These are phyloP conservation scores for Hydrotaea cyrtoneurina DNA, from an alignment of 2,888 invertebrate species.

Conservation along the genomic window DNA sequence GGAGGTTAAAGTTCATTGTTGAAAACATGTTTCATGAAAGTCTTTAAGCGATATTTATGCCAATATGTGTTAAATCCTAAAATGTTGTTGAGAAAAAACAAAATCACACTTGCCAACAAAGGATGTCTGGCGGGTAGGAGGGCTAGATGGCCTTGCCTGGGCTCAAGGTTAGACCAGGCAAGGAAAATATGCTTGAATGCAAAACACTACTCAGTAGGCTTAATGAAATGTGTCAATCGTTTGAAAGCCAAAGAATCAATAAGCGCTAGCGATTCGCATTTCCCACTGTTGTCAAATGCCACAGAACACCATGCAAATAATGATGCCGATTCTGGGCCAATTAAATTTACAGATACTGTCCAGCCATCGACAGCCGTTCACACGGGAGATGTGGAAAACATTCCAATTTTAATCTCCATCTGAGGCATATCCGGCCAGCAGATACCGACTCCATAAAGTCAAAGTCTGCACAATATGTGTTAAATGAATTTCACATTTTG, in stretches of 20 bases:
- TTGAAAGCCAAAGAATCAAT: no score
- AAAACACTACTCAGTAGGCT: no score
- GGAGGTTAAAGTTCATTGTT: slow-evolving; percentile 61
- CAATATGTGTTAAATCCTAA: background rate
- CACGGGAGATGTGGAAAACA: background rate
- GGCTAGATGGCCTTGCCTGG: slow-evolving; percentile 26
- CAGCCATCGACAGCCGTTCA: background rate
- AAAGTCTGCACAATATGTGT: background rate
- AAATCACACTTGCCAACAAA: background rate
- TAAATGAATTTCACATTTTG: background rate
- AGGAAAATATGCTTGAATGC: slow-evolving; percentile 1
- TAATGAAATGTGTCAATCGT: no score
- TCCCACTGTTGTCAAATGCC: no score
- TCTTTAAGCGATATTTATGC: background rate
- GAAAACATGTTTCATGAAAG: slow-evolving; percentile 8
- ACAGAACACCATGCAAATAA: no score
- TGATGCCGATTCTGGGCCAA: background rate
- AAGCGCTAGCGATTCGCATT: no score
- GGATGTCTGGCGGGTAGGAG: background rate
- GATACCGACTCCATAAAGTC: background rate
- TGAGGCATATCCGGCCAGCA: background rate
- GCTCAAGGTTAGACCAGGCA: slow-evolving; percentile 37
- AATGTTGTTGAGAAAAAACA: slow-evolving; percentile 14
- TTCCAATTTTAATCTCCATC: background rate
- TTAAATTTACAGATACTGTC: background rate